Conservation (phyloP, 2,888 invertebrate genomes). For the Acleris emargana region DNA sequence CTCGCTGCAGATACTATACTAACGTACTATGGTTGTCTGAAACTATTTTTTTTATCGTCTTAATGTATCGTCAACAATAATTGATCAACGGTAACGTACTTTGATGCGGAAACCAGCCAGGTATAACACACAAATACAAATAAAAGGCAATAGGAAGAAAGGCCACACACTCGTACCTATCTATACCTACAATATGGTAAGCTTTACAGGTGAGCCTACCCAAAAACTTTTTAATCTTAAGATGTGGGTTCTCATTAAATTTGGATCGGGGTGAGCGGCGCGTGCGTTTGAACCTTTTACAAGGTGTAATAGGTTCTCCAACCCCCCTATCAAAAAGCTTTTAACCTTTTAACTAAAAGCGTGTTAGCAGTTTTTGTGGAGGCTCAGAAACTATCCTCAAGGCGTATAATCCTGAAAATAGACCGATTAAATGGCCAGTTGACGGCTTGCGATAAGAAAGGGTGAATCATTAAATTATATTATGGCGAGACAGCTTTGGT, state of each 20-base stretch:
- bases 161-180: too few relatives aligned
- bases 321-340: constrained; percentile 14
- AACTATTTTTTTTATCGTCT: too few relatives aligned
- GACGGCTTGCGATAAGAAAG: constrained; percentile 21
- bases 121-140: too few relatives aligned
- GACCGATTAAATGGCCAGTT: constrained; percentile 22
- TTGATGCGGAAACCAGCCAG: too few relatives aligned
- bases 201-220: neutral
- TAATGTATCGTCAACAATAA: too few relatives aligned
- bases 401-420: constrained; percentile 8
- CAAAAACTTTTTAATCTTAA: constrained; percentile 4
- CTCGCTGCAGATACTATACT: too few relatives aligned
- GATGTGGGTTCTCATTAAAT: constrained; percentile 11
- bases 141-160: too few relatives aligned
- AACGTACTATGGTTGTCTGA: too few relatives aligned
- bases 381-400: constrained; percentile 17
- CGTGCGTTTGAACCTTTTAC: constrained; percentile 1
- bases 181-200: neutral
- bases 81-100: too few relatives aligned
- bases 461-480: constrained; percentile 26
- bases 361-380: constrained; percentile 14
- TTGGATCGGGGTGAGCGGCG: constrained; percentile 10
- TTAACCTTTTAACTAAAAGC: constrained; percentile 6
- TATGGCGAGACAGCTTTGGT: constrained; percentile 1
- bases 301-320: constrained; percentile 17